Evolutionary conservation across 2,888 invertebrate genomes (phyloP).

Genomic region (Rhopalosiphum nymphaeae): DNA sequence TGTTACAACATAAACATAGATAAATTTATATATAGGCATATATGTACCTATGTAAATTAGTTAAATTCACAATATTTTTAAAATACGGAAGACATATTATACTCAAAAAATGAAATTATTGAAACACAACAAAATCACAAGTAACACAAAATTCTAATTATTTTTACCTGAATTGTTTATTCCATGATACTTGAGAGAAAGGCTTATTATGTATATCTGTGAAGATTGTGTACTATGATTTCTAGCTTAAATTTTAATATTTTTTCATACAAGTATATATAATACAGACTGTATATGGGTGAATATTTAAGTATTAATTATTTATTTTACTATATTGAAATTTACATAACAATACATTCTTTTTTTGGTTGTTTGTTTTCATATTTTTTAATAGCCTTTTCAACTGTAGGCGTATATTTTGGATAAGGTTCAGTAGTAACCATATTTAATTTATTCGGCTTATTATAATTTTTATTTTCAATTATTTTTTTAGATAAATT

Average conservation of each 20-base stretch:
- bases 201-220: slow-evolving; percentile 62
- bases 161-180: slow-evolving; percentile 62
- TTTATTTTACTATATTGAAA: slow-evolving; percentile 37
- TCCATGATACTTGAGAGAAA: slow-evolving; percentile 54
- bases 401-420: slow-evolving; percentile 60
- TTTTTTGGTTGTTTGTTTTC: slow-evolving; percentile 65
- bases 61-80: slow-evolving; percentile 27
- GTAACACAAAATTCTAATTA: slow-evolving; percentile 28
- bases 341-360: slow-evolving; percentile 66
- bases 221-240: slow-evolving; percentile 45
- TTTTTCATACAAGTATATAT: slow-evolving; percentile 21
- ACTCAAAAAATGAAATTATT: slow-evolving; percentile 16
- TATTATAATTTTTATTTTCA: slow-evolving; percentile 3
- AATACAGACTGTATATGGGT: background rate
- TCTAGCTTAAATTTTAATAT: slow-evolving; percentile 46
- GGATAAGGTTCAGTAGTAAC: slow-evolving; percentile 61
- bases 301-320: background rate
- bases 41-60: background rate
- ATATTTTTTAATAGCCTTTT: slow-evolving; percentile 62
- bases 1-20: background rate
- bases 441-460: slow-evolving; percentile 31
- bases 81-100: background rate
- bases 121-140: slow-evolving; percentile 52
- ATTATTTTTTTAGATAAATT: background rate
- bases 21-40: background rate